A percentile compares a stretch with the other conserved stretches of the same genome.
Evolutionary conservation across 2,113 vertebrate genomes (phyloP).

Genomic region (Clupea harengus): DNA sequence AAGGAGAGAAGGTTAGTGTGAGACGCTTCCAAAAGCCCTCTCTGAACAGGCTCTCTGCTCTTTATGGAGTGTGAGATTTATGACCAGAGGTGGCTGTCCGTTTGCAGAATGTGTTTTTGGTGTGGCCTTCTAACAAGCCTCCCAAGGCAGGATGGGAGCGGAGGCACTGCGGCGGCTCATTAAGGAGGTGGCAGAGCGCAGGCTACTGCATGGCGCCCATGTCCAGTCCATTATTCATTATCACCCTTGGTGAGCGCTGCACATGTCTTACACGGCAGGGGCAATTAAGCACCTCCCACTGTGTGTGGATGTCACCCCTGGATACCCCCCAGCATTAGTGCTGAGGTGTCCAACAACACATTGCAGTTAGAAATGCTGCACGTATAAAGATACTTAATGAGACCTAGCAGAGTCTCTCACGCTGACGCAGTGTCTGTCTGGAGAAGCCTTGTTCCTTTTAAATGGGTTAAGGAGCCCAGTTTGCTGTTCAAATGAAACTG

Average conservation of each 20-base stretch:
- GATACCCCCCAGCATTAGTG: no score
- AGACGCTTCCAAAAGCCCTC: background rate
- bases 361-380: background rate
- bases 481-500: background rate
- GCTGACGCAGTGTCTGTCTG: no score
- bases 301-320: no score
- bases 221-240: background rate
- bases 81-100: background rate
- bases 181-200: background rate
- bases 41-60: background rate
- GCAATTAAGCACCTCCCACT: no score
- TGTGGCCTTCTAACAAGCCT: background rate
- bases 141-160: background rate
- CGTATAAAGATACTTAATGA: background rate
- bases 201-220: background rate
- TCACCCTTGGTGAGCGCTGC: background rate
- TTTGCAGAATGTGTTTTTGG: background rate
- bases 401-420: no score
- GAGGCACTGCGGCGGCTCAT: background rate
- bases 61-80: background rate
- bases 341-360: background rate
- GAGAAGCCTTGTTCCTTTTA: no score
- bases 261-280: background rate
- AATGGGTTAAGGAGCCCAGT: background rate
- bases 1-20: background rate